Conservation (phyloP, 2,113 vertebrate genomes). For the Xenopus borealis region DNA sequence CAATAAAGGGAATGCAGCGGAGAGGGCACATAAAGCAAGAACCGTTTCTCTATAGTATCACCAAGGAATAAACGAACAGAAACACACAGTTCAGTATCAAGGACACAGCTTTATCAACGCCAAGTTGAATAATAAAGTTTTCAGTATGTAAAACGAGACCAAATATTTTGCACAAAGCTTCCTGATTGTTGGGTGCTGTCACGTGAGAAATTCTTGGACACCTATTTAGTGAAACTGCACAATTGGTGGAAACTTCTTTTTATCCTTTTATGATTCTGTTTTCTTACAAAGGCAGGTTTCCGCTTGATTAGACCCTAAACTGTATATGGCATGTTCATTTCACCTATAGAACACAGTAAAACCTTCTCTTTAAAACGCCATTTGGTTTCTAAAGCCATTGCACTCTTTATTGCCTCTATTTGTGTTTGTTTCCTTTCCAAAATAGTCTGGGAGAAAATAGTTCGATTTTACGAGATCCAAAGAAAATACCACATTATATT, state of each 20-base stretch:
- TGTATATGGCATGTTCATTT: slow-evolving; percentile 36
- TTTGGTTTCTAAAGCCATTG: slow-evolving; percentile 64
- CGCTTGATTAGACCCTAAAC: slow-evolving; percentile 35
- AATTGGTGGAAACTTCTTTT: not conserved
- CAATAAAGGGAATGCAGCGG: no score
- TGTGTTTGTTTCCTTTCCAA: slow-evolving; percentile 71
- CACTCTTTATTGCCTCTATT: slow-evolving; percentile 70
- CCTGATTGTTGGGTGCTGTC: not conserved
- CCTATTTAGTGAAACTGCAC: not conserved
- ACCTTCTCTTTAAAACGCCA: slow-evolving; percentile 48
- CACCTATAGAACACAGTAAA: slow-evolving; percentile 39
- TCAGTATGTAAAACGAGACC: not conserved
- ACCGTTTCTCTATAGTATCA: no score
- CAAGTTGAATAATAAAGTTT: slow-evolving; percentile 34
- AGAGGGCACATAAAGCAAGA: no score
- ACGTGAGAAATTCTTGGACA: not conserved
- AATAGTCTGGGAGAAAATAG: slow-evolving; percentile 68
- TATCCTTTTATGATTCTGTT: slow-evolving; percentile 28
- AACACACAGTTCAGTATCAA: slow-evolving; percentile 24
- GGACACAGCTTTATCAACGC: slow-evolving; percentile 42
- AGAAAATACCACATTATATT: slow-evolving; percentile 71
- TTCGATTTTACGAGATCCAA: slow-evolving; percentile 68
- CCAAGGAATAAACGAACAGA: no score
- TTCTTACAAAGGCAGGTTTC: slow-evolving; percentile 37
- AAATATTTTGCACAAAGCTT: not conserved